phyloP scores from a whole-genome alignment of 2,797 vertebrate genomes.

The Bovichtus variegatus region DNA sequence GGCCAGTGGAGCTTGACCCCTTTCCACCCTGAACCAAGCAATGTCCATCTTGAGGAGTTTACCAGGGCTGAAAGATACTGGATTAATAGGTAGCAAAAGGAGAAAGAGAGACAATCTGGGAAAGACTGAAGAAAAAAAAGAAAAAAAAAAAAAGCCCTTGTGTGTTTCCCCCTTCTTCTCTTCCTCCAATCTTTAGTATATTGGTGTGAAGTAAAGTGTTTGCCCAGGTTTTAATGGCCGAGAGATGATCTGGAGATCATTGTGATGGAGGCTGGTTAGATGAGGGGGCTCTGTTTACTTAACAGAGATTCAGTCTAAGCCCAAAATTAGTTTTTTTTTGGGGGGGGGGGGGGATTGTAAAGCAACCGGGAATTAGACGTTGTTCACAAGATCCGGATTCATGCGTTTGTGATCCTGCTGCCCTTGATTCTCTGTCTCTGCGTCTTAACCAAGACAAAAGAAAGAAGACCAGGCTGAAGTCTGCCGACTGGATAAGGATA shows the following conservation, averaged over 20 bases:
- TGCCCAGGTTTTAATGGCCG: constrained; percentile 97
- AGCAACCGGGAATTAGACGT: constrained; percentile 78
- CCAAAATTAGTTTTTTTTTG: constrained; percentile 88
- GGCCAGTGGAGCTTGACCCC: constrained; percentile 90
- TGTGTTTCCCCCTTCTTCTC: constrained; percentile 85
- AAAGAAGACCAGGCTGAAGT: constrained; percentile 11
- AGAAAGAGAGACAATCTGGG: constrained; percentile 88
- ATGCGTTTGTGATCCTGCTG: constrained; percentile 68
- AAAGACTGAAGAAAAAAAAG: constrained; percentile 66
- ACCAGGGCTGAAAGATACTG: constrained; percentile 94
- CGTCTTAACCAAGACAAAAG: constrained; percentile 57
- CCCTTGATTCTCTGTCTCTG: constrained; percentile 56
- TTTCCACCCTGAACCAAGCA: constrained; percentile 81
- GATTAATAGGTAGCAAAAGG: constrained; percentile 90
- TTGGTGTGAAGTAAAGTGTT: constrained; percentile 94
- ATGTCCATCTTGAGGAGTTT: constrained; percentile 94
- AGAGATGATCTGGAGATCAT: constrained; percentile 94
- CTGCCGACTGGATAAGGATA: constrained; percentile 11
- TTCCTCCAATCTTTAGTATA: constrained; percentile 87
- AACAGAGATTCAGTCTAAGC: constrained; percentile 91
- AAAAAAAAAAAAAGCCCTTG: constrained; percentile 62
- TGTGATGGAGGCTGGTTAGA: constrained; percentile 74
- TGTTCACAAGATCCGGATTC: constrained; percentile 78
- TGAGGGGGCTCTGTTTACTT: constrained; percentile 90
- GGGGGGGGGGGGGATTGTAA: constrained; percentile 76